These are phyloP conservation scores for Drosophila grimshawi DNA, from an alignment of 1,140 invertebrate species.

Conservation along the genomic window DNA sequence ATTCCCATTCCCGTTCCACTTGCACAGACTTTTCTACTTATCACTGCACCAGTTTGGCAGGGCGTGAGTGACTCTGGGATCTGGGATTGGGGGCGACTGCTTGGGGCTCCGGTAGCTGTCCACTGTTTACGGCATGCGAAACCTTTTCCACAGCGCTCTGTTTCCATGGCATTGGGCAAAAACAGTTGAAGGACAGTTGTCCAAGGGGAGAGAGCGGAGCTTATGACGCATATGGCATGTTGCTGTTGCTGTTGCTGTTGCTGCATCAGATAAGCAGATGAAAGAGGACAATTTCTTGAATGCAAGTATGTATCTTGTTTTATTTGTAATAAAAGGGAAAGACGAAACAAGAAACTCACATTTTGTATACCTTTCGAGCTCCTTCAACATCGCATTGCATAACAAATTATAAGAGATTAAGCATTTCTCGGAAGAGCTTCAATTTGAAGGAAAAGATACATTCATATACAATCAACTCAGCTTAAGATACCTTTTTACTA, in stretches of 20 bases:
- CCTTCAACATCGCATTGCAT: not conserved
- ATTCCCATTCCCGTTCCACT: no score
- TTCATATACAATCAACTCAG: no score
- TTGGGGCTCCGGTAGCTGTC: not conserved
- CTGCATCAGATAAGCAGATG: slow-evolving; percentile 7
- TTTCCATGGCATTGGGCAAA: slow-evolving; percentile 4
- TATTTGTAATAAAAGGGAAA: not conserved
- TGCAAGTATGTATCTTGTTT: not conserved
- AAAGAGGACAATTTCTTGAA: not conserved
- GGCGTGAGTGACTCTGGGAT: no score
- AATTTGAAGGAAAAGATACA: not conserved
- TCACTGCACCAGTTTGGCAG: slow-evolving; percentile 7
- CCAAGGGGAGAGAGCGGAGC: not conserved
- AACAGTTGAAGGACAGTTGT: not conserved
- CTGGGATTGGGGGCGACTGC: not conserved
- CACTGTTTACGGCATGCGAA: slow-evolving; percentile 5
- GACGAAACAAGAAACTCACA: not conserved
- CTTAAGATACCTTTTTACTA: no score
- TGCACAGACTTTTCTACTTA: not conserved
- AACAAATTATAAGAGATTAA: not conserved
- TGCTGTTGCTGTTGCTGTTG: not conserved
- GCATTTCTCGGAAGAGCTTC: not conserved
- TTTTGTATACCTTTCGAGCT: not conserved
- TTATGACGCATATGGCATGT: slow-evolving; percentile 13
- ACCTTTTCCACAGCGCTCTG: slow-evolving; percentile 10